Base-by-base conservation (phyloP, 2,888 invertebrate genomes). In the Resseliella maxima region DNA sequence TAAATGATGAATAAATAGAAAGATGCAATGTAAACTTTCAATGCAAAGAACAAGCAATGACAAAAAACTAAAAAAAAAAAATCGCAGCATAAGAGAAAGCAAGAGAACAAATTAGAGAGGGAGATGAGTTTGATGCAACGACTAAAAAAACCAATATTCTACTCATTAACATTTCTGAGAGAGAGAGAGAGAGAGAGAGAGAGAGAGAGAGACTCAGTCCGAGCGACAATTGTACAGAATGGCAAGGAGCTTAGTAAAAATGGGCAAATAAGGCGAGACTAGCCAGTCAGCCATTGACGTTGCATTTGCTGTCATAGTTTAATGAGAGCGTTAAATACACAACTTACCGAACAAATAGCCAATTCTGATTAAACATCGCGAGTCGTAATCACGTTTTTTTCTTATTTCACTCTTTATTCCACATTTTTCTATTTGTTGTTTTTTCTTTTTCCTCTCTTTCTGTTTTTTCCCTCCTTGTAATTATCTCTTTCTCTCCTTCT, bases 1-100 rank as follows among this genome's bases (percentile, higher is more conserved):
- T 59, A 59, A 59, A 59, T 59, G 59, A 59, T 59, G 59, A 24
- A 59, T 24, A 59, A 59, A 59, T 59, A 59, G 59, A 59, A 59
- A 59, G 24, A 24, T n/a, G 59, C 24, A 59, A 24, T 59, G 59
- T 24, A 24, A n/a, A 24, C 24, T 24, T 59, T 59, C 24, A 59
- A n/a, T 59, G 24, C 24, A 18, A 59, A 59, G 5, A 59, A 24
- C 24, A 59, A 59, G 24, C 3, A 59, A 24, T 1, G 24, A 59
- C 59, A 24, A n/a, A 24, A 59, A 41, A 41, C 5, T n/a, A 10
- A 59, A 3, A 24, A n/a, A 24, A 24, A 5, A 24, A 24, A 59
- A 50, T 18, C n/a, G n/a, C n/a, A 50, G 21, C 50, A 24, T 24
- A 24, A 24, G 24, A 59, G 31, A 72, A 31, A 72, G 2, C 12